A percentile compares a stretch with the other conserved stretches of the same genome.
These are phyloP conservation scores for Anastatus disparis DNA, from an alignment of 1,140 invertebrate genomes.

Conservation along the genomic window DNA sequence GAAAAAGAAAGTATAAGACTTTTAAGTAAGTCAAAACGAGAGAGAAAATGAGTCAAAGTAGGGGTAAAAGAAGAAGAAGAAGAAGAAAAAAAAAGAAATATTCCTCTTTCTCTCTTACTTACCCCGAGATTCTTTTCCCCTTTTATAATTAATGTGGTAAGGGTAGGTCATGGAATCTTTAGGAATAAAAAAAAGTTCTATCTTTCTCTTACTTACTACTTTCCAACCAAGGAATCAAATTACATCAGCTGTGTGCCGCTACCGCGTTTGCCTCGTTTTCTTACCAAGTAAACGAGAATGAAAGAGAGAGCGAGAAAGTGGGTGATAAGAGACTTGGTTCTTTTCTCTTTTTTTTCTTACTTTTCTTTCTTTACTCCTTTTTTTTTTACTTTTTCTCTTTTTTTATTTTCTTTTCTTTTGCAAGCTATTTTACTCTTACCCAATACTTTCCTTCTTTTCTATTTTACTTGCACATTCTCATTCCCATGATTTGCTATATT, in stretches of 20 bases:
- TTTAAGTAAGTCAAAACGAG: conserved; percentile 42
- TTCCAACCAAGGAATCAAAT: conserved; percentile 39
- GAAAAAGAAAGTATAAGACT: neutral
- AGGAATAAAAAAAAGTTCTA: conserved; percentile 29
- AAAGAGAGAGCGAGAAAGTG: conserved; percentile 43
- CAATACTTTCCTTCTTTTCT: neutral
- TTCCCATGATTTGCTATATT: conserved; percentile 33
- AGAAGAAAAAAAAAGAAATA: no score
- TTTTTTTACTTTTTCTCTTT: neutral
- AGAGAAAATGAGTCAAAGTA: conserved; percentile 46
- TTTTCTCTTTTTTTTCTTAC: conserved; percentile 21
- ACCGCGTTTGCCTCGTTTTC: neutral
- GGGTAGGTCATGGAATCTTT: conserved; percentile 60
- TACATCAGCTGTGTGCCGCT: conserved; percentile 39
- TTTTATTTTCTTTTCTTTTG: neutral
- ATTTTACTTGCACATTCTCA: conserved; percentile 1
- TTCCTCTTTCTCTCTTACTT: no score
- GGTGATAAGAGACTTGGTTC: conserved; percentile 38
- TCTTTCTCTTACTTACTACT: neutral
- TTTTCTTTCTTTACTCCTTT: conserved; percentile 13
- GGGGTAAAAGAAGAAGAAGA: conserved; percentile 35
- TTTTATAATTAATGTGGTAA: conserved; percentile 67
- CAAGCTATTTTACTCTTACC: neutral
- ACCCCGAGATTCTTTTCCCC: conserved; percentile 55
- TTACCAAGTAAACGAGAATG: conserved; percentile 6